Evolutionary conservation across 2,888 invertebrate genomes (phyloP).

Genomic region (Tipula helvola): DNA sequence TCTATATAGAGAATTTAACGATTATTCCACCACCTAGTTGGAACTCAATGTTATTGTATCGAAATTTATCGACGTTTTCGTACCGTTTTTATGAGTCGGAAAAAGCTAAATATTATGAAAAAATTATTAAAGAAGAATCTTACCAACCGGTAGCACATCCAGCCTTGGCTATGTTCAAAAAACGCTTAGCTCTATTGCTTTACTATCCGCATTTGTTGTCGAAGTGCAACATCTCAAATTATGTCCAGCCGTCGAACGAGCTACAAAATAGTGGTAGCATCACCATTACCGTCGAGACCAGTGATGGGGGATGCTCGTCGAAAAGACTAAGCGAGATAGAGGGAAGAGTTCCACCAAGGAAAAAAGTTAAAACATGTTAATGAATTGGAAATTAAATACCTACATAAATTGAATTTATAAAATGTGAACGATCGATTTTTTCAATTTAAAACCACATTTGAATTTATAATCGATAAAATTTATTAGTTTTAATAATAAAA

Average conservation of each 20-base stretch:
- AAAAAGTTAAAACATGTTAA: background rate
- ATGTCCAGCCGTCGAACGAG: background rate
- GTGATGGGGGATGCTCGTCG: background rate
- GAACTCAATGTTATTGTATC: background rate
- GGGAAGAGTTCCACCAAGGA: background rate
- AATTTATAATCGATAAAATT: background rate
- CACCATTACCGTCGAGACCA: background rate
- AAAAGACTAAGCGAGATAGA: background rate
- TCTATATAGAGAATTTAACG: background rate
- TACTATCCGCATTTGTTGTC: background rate
- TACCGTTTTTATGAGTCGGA: background rate
- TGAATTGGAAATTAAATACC: background rate
- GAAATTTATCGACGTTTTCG: background rate
- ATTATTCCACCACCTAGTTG: background rate
- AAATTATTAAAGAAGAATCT: background rate
- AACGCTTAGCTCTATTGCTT: background rate
- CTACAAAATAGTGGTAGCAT: background rate
- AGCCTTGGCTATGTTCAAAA: background rate
- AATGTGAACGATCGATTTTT: background rate
- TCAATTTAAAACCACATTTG: background rate
- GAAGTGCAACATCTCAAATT: background rate
- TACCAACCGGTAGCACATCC: background rate
- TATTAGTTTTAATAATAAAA: background rate
- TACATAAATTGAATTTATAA: background rate
- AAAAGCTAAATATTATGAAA: background rate